Conservation (phyloP, 2,888 invertebrate genomes). For the Lymantria monacha region DNA sequence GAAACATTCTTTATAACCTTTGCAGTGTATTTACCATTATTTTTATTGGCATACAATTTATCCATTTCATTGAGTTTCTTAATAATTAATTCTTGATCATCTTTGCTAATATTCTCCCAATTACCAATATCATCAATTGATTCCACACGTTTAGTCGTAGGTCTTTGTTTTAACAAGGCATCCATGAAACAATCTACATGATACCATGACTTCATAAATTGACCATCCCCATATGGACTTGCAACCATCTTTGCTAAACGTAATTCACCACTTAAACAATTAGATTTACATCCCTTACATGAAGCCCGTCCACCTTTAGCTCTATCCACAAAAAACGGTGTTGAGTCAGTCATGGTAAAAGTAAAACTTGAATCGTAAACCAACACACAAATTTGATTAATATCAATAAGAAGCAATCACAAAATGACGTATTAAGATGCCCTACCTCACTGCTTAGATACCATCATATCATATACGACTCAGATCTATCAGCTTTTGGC, state of each 20-base stretch:
- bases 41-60: slow-evolving; percentile 75
- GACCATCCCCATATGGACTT: slow-evolving; percentile 89
- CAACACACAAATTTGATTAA: neutral
- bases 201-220: slow-evolving; percentile 92
- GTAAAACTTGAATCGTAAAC: neutral
- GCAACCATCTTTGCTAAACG: slow-evolving; percentile 89
- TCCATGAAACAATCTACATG: slow-evolving; percentile 92
- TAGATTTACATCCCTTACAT: slow-evolving; percentile 93
- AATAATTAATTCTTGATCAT: slow-evolving; percentile 85
- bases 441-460: too few species aligned
- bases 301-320: slow-evolving; percentile 91
- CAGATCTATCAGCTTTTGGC: too few species aligned
- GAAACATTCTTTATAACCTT: slow-evolving; percentile 64
- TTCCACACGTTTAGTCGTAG: slow-evolving; percentile 91
- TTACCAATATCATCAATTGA: slow-evolving; percentile 90
- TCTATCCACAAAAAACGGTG: slow-evolving; percentile 87
- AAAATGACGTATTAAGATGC: too few species aligned
- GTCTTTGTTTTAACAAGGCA: slow-evolving; percentile 88
- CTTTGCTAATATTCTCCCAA: slow-evolving; percentile 85
- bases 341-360: slow-evolving; percentile 30
- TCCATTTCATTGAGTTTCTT: slow-evolving; percentile 85
- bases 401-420: too few species aligned
- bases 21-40: slow-evolving; percentile 71
- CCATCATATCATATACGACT: neutral
- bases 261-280: slow-evolving; percentile 87